These are phyloP conservation scores for Euclidia mi DNA, from an alignment of 2,888 invertebrate species.

Conservation along the genomic window DNA sequence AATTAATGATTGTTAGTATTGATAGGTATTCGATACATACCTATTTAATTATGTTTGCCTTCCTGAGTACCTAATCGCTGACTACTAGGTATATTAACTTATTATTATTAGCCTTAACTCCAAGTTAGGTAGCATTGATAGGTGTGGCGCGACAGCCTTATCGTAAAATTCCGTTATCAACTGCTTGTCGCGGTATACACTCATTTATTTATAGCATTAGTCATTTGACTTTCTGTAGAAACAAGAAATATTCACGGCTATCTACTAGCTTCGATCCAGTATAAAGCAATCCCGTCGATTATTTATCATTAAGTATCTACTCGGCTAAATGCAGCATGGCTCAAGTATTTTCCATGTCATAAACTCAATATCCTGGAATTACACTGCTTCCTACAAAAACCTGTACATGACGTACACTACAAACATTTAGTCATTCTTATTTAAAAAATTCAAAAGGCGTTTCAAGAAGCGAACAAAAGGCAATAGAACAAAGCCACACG, in stretches of 20 bases:
- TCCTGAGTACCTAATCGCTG: background rate
- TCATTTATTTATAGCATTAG: conserved; percentile 38
- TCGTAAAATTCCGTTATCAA: conserved; percentile 54
- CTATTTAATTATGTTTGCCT: conserved; percentile 2
- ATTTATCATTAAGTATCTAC: background rate
- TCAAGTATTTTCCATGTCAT: background rate
- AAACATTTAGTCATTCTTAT: conserved; percentile 34
- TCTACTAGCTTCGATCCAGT: no score
- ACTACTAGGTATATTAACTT: background rate
- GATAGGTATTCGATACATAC: background rate
- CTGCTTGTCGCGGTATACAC: conserved; percentile 43
- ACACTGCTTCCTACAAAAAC: conserved; percentile 11
- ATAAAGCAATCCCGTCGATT: background rate
- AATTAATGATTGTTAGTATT: no score
- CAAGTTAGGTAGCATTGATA: conserved; percentile 29
- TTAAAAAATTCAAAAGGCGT: conserved; percentile 51
- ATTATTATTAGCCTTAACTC: conserved; percentile 6
- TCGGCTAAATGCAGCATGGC: conserved; percentile 4
- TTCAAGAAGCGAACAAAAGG: conserved; percentile 76
- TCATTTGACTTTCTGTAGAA: conserved; percentile 55
- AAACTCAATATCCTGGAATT: background rate
- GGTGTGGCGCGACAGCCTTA: conserved; percentile 48
- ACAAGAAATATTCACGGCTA: conserved; percentile 40
- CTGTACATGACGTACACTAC: conserved; percentile 47
- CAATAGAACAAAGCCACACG: conserved; percentile 77